These are phyloP conservation scores for Spinus pinus DNA, from an alignment of 2,797 vertebrate genomes.

Conservation along the genomic window DNA sequence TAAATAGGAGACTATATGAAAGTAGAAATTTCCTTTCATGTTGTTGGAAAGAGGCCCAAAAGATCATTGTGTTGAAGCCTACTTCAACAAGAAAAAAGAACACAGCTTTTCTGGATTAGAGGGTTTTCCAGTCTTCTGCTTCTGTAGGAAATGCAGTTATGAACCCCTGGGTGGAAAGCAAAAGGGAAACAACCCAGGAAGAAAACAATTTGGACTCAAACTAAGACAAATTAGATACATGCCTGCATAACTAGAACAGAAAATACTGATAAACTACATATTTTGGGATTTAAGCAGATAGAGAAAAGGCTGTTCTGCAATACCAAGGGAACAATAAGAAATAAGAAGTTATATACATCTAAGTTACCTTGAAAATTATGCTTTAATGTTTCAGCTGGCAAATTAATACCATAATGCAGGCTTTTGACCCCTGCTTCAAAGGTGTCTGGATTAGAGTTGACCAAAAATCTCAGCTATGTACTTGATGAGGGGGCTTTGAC, in stretches of 20 bases:
- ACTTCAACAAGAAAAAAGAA: neutral
- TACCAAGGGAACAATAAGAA: neutral
- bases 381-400: neutral
- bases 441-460: neutral
- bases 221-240: neutral
- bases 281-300: neutral
- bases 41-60: conserved; percentile 11
- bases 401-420: neutral
- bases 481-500: neutral
- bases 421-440: neutral
- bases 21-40: neutral
- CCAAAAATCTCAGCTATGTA: neutral
- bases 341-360: neutral
- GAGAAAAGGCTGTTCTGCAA: neutral
- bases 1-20: neutral
- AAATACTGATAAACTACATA: neutral
- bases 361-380: neutral
- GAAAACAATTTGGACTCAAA: neutral
- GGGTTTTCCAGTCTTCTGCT: conserved; percentile 7
- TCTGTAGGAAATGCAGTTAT: neutral
- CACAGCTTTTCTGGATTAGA: conserved; percentile 38
- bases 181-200: neutral
- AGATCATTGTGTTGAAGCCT: neutral
- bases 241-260: neutral
- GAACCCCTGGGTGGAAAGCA: neutral